A percentile compares a stretch with the other conserved stretches of the same genome.
phyloP scores from a whole-genome alignment of 2,888 invertebrate species.

The Drosophila imparisetae region DNA sequence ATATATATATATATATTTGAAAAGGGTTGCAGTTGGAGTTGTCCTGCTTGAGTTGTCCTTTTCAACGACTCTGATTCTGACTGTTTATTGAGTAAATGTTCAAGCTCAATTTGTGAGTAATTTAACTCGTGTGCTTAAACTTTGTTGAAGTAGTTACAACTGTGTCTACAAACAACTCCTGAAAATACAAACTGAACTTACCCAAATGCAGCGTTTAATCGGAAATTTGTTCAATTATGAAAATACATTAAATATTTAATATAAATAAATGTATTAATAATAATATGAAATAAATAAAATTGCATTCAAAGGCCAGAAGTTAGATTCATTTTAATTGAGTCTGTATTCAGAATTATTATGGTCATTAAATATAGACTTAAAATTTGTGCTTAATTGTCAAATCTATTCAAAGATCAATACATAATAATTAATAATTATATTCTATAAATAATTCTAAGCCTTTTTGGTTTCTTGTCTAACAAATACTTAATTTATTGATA shows the following conservation, averaged over 20 bases:
- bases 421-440: background rate
- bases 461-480: background rate
- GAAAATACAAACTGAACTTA: background rate
- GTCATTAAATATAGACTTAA: background rate
- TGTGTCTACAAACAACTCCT: background rate
- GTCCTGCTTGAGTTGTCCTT: conserved; percentile 13
- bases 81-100: conserved; percentile 7
- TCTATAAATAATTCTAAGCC: background rate
- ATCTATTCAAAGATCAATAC: background rate
- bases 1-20: background rate
- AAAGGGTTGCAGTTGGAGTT: conserved; percentile 1
- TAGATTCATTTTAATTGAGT: background rate
- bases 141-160: background rate
- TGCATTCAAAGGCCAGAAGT: background rate
- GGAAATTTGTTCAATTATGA: background rate
- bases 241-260: background rate
- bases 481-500: background rate
- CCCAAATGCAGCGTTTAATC: background rate
- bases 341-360: background rate
- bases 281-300: background rate
- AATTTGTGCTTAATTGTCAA: background rate
- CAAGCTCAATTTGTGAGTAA: conserved; percentile 13
- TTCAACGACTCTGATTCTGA: background rate
- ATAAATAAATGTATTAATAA: background rate
- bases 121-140: background rate